These are phyloP conservation scores for Cephus rjabovi DNA, from an alignment of 2,888 invertebrate species.

Conservation along the genomic window DNA sequence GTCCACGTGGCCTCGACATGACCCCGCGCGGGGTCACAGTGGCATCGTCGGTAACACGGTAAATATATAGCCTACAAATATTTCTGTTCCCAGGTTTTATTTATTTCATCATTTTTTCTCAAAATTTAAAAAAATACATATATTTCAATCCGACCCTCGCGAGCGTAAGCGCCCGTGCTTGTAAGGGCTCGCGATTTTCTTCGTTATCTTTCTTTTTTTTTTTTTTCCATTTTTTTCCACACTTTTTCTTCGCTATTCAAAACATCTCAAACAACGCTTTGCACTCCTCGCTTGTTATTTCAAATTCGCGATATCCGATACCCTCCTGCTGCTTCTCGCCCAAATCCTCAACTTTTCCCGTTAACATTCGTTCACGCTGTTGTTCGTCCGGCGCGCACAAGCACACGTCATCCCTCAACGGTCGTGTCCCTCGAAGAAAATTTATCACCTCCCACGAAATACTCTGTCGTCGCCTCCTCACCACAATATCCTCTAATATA, in stretches of 20 bases:
- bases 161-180: conserved; percentile 15
- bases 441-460: not conserved
- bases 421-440: not conserved
- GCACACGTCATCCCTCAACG: not conserved
- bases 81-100: conserved; percentile 51
- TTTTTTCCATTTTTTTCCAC: conserved; percentile 23
- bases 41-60: conserved; percentile 41
- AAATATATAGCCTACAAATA: conserved; percentile 56
- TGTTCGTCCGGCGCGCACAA: not conserved
- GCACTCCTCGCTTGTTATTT: not conserved
- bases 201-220: conserved; percentile 29
- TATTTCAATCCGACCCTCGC: conserved; percentile 54
- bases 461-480: not conserved
- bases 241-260: conserved; percentile 32
- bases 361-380: not conserved
- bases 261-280: conserved; percentile 47
- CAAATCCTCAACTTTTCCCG: not conserved
- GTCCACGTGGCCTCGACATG: conserved; percentile 18
- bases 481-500: conserved; percentile 20
- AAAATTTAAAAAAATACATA: conserved; percentile 67
- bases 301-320: not conserved
- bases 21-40: conserved; percentile 34
- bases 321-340: not conserved
- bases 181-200: conserved; percentile 36
- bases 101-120: conserved; percentile 46